phyloP scores from a whole-genome alignment of 2,797 vertebrate species.

The Danio aesculapii region DNA sequence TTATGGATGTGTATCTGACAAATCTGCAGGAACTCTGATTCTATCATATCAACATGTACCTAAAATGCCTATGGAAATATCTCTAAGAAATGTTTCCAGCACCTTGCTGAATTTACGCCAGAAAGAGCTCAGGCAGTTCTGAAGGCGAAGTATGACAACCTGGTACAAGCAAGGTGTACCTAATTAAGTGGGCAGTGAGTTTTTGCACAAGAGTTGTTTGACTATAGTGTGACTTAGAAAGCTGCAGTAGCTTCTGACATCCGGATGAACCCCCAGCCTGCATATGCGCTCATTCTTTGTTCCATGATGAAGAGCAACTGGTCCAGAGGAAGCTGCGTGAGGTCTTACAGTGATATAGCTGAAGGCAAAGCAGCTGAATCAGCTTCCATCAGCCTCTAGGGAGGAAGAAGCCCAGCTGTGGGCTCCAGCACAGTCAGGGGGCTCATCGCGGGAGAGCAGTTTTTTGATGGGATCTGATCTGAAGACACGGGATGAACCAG shows the following conservation, averaged over 20 bases:
- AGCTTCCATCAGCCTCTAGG: not conserved
- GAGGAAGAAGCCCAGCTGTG: slow-evolving; percentile 11
- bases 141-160: too few relatives aligned
- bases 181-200: too few relatives aligned
- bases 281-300: slow-evolving; percentile 9
- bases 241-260: not conserved
- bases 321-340: not conserved
- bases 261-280: not conserved
- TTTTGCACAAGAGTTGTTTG: not conserved
- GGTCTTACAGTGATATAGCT: slow-evolving; percentile 30
- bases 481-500: slow-evolving; percentile 25
- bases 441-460: slow-evolving; percentile 17
- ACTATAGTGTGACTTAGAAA: not conserved
- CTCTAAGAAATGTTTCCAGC: too few relatives aligned
- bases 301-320: slow-evolving; percentile 9
- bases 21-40: too few relatives aligned
- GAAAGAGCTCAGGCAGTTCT: too few relatives aligned
- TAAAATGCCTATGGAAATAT: too few relatives aligned
- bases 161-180: too few relatives aligned
- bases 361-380: slow-evolving; percentile 23
- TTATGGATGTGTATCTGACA: too few relatives aligned
- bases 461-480: slow-evolving; percentile 37
- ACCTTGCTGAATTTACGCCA: too few relatives aligned
- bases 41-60: too few relatives aligned
- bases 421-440: not conserved